Conservation (phyloP, 2,113 vertebrate species). For the Capreolus pygargus region DNA sequence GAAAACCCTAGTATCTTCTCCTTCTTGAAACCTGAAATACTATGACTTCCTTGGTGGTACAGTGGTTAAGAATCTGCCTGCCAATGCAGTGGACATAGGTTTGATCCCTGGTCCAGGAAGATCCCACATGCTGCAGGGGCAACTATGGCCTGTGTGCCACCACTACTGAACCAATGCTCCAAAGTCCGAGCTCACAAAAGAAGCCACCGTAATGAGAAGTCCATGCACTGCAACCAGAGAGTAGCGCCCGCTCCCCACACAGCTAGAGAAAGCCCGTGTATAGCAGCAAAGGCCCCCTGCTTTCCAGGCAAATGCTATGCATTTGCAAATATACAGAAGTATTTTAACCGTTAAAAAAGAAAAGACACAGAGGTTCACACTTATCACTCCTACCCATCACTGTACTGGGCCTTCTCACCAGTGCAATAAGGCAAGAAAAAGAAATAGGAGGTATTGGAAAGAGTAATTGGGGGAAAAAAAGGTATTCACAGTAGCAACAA, state of each 20-base stretch:
- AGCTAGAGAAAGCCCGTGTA: not conserved
- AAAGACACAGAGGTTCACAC: not conserved
- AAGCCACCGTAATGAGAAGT: accelerated
- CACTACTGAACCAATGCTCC: not conserved
- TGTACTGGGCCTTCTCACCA: not conserved
- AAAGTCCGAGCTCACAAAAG: not conserved
- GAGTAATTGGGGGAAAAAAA: not conserved
- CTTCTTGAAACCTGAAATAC: not conserved
- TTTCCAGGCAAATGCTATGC: not conserved
- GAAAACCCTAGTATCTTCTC: not conserved
- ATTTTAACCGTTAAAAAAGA: not conserved
- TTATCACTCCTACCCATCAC: not conserved
- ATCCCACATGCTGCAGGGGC: not conserved
- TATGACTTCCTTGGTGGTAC: not conserved
- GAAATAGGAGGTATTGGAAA: not conserved
- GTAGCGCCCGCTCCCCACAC: not conserved
- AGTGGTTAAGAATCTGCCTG: not conserved
- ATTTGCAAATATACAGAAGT: not conserved
- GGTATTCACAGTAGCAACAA: not conserved
- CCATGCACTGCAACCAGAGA: accelerated
- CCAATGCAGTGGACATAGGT: not conserved
- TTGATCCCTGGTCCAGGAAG: not conserved
- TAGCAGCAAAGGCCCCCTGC: not conserved
- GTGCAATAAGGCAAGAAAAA: not conserved
- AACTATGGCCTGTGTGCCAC: not conserved